Percentiles rank a stretch among this genome's conserved stretches.
Evolutionary conservation across 2,113 vertebrate species (phyloP).

Genomic region (Perca flavescens): DNA sequence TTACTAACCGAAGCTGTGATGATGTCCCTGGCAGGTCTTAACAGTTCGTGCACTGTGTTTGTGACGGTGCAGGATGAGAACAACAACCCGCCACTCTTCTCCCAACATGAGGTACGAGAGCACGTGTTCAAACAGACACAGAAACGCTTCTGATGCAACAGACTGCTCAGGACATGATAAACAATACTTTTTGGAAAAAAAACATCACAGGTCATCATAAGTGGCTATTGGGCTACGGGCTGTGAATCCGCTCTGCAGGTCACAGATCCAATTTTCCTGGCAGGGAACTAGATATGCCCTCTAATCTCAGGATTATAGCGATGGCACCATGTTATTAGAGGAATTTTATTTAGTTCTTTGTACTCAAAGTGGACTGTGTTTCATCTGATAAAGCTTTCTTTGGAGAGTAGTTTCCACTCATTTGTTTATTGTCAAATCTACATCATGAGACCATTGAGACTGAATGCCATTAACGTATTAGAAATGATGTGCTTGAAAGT

Average conservation of each 20-base stretch:
- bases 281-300: slow-evolving; percentile 61
- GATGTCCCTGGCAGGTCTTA: slow-evolving; percentile 77
- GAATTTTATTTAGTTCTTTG: slow-evolving; percentile 70
- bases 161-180: slow-evolving; percentile 15
- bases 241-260: slow-evolving; percentile 50
- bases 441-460: slow-evolving; percentile 8
- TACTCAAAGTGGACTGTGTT: slow-evolving; percentile 64
- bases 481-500: slow-evolving; percentile 1
- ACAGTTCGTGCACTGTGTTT: slow-evolving; percentile 80
- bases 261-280: slow-evolving; percentile 76
- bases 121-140: slow-evolving; percentile 31
- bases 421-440: slow-evolving; percentile 47
- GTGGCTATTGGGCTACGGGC: slow-evolving; percentile 41
- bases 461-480: background rate
- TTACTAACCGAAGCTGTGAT: slow-evolving; percentile 66
- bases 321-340: slow-evolving; percentile 61
- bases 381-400: slow-evolving; percentile 66
- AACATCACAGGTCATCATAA: slow-evolving; percentile 43
- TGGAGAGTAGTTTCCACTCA: slow-evolving; percentile 54
- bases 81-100: slow-evolving; percentile 82
- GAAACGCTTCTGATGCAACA: background rate
- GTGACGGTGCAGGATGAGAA: slow-evolving; percentile 81
- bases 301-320: slow-evolving; percentile 73
- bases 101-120: slow-evolving; percentile 79
- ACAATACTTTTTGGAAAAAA: slow-evolving; percentile 25